Evolutionary conservation across 2,797 vertebrate genomes (phyloP), one percentile per base, ranked within the genome.

Genomic region (Arctocebus calabarensis): DNA sequence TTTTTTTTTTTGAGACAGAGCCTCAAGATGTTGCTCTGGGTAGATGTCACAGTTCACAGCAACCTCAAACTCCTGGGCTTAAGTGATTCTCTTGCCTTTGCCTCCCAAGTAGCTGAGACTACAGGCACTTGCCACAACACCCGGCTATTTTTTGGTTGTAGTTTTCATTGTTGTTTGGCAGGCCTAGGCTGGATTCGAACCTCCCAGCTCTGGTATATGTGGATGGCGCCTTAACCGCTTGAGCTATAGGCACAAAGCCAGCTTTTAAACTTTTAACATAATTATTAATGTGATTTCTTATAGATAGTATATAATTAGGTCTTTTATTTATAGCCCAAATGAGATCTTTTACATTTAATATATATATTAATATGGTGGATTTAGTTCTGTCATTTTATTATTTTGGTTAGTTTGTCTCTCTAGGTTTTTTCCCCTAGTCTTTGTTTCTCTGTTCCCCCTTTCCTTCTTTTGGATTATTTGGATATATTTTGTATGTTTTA

Each of bases 381-480:
- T 91, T 91, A 74, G 32, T 13, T n/a, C 57, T 52, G 1, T n/a
- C 3, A 11, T 64, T 73, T 59, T 74, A 7, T 73, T 87, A 48
- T 37, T 92, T 86, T 59, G 59, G n/a, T 61, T 70, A 37, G 10
- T 71, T 71, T 27, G 0, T 62, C 11, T 27, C 45, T 88, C 32
- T 55, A 43, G 55, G 40, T 88, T 88, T 48, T 48, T 48, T 48
- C 13, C 45, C 82, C 32, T 55, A 55, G 73, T 52, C 82, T 88
- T 87, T 81, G 43, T 32, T 79, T 61, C 25, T 82, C 57, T 82
- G 0, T 32, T 62, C 27, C 64, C 91, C 37, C n/a, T 82, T 82
- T 83, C n/a, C n/a, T 83, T 71, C 40, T 92, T 81, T 73, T 73
- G 57, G 43, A 43, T 81, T 73, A 52, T 87, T 87, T 87, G 43